Base-by-base conservation (phyloP, 2,797 vertebrate species). In the Rhinogobio ventralis region DNA sequence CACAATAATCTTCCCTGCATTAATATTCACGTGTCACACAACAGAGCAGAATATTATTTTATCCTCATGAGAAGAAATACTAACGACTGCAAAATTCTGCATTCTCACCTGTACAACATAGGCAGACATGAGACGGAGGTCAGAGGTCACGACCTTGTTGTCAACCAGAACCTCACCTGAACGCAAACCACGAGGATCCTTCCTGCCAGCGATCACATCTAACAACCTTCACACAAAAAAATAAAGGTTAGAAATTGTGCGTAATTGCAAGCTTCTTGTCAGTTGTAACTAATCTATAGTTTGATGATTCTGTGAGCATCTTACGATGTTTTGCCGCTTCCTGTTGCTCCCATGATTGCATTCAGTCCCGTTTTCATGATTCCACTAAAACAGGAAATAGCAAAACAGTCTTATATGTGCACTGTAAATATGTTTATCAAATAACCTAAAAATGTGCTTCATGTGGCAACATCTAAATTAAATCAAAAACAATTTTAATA, bases 271-370 rank as follows among this genome's bases (percentile, higher is more conserved):
- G 33, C 4, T 14, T 67, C 13, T 30, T 36, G 6, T 55, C 23
- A n/a, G n/a, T 23, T 45, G 17, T 28, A 39, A n/a, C n/a, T 10
- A n/a, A 55, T 51, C 14, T 79, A 15, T 8, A n/a, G 15, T 55
- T 20, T 53, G 20, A 30, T 72, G 15, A 71, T 51, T 45, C 10
- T 60, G 51, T 45, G 42, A 39, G n/a, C 71, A 57, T 86, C 95
- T 95, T 93, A 96, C 95, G 95, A 96, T 90, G 95, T 95, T 94
- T 96, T 96, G 5, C 95, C 95, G 25, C 95, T 96, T 89, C 95
- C 95, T 4, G 95, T 96, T 33, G 95, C 93, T 0, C 95, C 95
- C 94, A 96, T 93, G 87, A 96, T 95, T 0, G 95, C 95, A 36
- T 96, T 96, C 92, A 96, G 91, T 28, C 95, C 95, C 0, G 94